Conservation (phyloP, 2,888 invertebrate species). For the Onchidella celtica region DNA sequence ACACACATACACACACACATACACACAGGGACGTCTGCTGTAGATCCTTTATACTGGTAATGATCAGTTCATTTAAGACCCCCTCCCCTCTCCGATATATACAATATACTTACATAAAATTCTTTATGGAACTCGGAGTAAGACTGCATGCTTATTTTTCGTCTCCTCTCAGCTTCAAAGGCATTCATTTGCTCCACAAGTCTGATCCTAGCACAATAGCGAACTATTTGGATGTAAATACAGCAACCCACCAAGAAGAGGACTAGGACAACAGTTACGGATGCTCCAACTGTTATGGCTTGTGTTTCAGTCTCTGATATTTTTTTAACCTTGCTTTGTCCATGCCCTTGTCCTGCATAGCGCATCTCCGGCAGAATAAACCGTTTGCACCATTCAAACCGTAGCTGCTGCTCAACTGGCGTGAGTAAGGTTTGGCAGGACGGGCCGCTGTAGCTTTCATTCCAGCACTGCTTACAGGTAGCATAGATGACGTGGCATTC, state of each 20-base stretch:
- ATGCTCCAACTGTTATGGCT: not conserved
- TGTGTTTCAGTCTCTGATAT: not conserved
- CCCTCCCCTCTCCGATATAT: too few species aligned
- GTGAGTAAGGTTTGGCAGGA: not conserved
- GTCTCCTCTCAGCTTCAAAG: not conserved
- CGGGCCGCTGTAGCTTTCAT: not conserved
- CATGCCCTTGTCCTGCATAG: too few species aligned
- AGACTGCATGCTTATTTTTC: not conserved
- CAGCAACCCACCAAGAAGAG: not conserved
- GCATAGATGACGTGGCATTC: conserved; percentile 14
- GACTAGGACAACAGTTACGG: not conserved
- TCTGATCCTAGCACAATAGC: not conserved
- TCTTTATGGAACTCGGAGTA: conserved; percentile 26
- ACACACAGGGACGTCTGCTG: not conserved
- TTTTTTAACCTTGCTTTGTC: too few species aligned
- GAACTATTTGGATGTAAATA: not conserved
- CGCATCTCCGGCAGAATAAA: too few species aligned
- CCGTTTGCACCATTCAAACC: too few species aligned
- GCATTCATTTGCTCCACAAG: not conserved
- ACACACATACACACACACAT: not conserved
- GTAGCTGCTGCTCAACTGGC: not conserved
- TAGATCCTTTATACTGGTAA: too few species aligned
- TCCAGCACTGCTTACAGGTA: not conserved
- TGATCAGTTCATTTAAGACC: too few species aligned
- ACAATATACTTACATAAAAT: conserved; percentile 7